Evolutionary conservation across 2,888 invertebrate species (phyloP).

Genomic region (Papilio elwesi): DNA sequence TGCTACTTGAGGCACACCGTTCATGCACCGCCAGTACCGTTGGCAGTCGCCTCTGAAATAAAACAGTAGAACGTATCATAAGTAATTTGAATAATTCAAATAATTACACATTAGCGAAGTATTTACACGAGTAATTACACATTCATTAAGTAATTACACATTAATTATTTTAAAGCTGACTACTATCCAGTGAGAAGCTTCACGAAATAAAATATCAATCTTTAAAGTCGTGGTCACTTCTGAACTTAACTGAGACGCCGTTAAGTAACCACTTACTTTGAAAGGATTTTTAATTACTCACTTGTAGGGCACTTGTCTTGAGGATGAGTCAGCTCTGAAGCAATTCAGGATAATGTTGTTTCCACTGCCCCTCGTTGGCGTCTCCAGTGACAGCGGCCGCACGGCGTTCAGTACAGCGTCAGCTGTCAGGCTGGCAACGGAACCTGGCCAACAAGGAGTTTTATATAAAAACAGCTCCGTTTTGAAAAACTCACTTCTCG

Average conservation of each 20-base stretch:
- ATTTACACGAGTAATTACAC: no score
- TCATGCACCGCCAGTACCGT: constrained; percentile 69
- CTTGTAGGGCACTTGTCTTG: constrained; percentile 63
- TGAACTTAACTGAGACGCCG: not conserved
- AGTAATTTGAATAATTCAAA: no score
- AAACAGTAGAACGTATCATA: no score
- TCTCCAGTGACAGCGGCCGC: constrained; percentile 43
- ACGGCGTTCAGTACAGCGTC: constrained; percentile 45
- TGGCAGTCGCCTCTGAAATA: constrained; percentile 72
- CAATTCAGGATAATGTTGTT: constrained; percentile 62
- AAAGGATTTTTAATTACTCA: constrained; percentile 49
- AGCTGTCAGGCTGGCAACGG: constrained; percentile 42
- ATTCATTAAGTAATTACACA: no score
- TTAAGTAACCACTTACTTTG: no score
- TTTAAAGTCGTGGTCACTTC: no score
- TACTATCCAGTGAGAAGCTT: no score
- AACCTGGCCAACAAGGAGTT: constrained; percentile 38
- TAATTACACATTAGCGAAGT: no score
- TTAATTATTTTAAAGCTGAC: no score
- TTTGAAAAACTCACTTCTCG: not conserved
- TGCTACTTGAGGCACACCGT: constrained; percentile 57
- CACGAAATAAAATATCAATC: no score
- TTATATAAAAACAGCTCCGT: not conserved
- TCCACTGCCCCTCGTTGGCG: constrained; percentile 40
- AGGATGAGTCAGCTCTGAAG: constrained; percentile 55